Evolutionary conservation across 2,888 invertebrate genomes (phyloP), one percentile per base, ranked within the genome.

Genomic region (Parasteatoda lunata): DNA sequence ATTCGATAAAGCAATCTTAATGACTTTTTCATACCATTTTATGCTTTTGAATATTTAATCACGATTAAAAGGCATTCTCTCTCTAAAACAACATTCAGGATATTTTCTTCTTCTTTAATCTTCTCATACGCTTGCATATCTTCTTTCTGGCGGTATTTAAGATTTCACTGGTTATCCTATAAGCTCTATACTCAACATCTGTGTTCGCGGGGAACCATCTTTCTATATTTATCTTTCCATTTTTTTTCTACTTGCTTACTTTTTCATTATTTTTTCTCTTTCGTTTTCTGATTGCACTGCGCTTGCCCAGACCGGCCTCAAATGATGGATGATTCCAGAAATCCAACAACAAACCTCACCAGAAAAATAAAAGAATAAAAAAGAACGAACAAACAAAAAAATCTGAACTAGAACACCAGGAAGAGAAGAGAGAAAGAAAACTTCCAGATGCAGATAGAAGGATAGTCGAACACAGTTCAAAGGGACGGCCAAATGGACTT

Each of bases 151-250:
- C 77, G 80, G 85, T 80, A 86, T 80, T 80, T 86, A 86, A 86
- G 85, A 86, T 86, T 86, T 86, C 80, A 77, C 85, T 86, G 85
- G 85, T 86, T 86, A 86, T 86, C 85, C 85, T 81, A 81, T 86
- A 86, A 86, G 85, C 82, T 82, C 82, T 78, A 82, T 81, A 77
- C 77, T 72, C 73, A 59, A 77, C 86, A 87, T 87, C 86, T 87
- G 86, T 87, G 86, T 82, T 87, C 86, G 81, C 77, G 77, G 73
- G 77, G 68, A 87, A 87, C 82, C 86, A 87, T 87, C 86, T 82
- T 87, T 87, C 85, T 85, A 87, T 87, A 87, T 87, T 87, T 87
- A 87, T 87, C 86, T 87, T 87, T 73, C 66, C 52, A 65, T 65
- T 48, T 76, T 73, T 52, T 73, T 30, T 30, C 2, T 30, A 30